phyloP scores from a whole-genome alignment of 1,140 invertebrate genomes.

The Mycetomoellerius zeteki region DNA sequence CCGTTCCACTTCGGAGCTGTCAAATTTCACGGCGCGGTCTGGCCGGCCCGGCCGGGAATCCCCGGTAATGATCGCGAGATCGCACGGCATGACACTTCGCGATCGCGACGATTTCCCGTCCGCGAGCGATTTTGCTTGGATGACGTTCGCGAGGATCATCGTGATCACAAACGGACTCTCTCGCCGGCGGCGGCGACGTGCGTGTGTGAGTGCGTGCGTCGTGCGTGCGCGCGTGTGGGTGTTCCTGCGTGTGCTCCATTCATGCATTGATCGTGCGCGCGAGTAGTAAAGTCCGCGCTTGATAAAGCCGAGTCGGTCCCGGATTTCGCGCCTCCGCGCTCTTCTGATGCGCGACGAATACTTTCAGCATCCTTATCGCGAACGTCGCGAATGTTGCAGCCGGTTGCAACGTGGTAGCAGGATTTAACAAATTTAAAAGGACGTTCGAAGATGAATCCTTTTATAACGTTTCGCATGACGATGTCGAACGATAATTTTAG shows the following conservation, averaged over 20 bases:
- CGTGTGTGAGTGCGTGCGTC: background rate
- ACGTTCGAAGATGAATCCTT: background rate
- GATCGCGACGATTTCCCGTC: background rate
- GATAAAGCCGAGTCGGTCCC: conserved; percentile 63
- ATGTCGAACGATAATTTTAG: background rate
- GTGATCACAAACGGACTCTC: background rate
- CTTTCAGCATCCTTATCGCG: background rate
- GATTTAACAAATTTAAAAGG: no score
- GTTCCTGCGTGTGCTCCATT: conserved; percentile 79
- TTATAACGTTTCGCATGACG: background rate
- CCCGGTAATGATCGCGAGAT: background rate
- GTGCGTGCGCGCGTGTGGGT: background rate
- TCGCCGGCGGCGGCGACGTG: background rate
- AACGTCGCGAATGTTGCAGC: no score
- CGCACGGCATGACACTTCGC: background rate
- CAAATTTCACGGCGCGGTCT: conserved; percentile 36
- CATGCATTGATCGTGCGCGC: conserved; percentile 85
- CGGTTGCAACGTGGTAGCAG: no score
- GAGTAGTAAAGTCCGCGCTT: conserved; percentile 68
- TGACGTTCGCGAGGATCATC: background rate
- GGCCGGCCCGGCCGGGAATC: background rate
- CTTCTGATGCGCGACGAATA: background rate
- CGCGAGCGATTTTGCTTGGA: background rate
- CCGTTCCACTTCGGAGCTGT: conserved; percentile 55
- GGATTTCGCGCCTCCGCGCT: conserved; percentile 33